Conservation (phyloP, 2,113 vertebrate species). For the Eclectus roratus region DNA sequence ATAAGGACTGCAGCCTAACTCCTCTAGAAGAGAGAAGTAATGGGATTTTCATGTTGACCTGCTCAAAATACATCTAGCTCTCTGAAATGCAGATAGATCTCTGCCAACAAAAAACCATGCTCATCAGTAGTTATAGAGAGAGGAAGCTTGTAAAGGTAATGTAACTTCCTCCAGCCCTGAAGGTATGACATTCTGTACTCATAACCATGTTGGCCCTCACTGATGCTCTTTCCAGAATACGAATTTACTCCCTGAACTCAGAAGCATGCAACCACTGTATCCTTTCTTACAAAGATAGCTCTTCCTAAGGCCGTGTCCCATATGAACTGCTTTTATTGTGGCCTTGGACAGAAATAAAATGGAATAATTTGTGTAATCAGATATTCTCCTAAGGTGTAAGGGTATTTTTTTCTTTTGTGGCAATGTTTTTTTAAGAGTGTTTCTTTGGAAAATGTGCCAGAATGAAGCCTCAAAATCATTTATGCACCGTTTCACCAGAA, state of each 20-base stretch:
- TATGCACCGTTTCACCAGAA: background rate
- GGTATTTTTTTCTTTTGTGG: background rate
- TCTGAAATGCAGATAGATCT: background rate
- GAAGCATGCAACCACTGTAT: background rate
- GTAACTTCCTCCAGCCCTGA: background rate
- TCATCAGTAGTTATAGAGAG: background rate
- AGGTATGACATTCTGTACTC: constrained; percentile 8
- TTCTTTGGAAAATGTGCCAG: background rate
- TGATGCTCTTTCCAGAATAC: background rate
- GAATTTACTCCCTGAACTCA: background rate
- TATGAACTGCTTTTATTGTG: background rate
- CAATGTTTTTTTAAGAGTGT: background rate
- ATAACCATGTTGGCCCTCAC: background rate
- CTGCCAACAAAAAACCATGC: background rate
- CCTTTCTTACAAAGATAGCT: background rate
- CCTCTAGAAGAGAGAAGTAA: background rate
- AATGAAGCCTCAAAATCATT: background rate
- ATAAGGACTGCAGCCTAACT: background rate
- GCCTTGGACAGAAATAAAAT: background rate
- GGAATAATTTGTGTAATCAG: background rate
- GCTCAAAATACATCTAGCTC: background rate
- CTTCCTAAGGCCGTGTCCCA: background rate
- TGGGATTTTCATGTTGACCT: background rate
- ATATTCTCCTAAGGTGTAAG: background rate
- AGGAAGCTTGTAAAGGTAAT: background rate